Conservation (phyloP, 2,888 invertebrate genomes). For the Teleiodes luculella region DNA sequence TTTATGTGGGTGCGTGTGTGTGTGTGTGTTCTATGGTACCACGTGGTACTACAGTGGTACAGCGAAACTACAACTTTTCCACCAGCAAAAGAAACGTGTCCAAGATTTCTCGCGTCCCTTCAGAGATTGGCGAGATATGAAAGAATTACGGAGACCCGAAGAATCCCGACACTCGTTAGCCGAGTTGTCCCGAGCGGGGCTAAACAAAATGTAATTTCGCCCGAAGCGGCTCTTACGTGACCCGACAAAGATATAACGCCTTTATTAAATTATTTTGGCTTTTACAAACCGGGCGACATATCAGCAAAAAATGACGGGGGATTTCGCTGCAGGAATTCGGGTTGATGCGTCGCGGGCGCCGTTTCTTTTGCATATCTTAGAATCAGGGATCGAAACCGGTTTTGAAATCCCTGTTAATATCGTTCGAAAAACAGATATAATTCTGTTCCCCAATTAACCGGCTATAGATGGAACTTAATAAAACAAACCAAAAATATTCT, state of each 20-base stretch:
- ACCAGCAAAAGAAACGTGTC: not conserved
- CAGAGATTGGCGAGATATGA: not conserved
- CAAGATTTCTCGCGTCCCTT: not conserved
- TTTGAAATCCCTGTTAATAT: too few relatives aligned
- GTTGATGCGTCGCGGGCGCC: constrained; percentile 11
- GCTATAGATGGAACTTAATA: too few relatives aligned
- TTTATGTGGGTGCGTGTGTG: too few relatives aligned
- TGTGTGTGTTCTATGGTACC: too few relatives aligned
- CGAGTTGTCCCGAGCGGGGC: constrained; percentile 67
- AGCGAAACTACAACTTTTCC: too few relatives aligned
- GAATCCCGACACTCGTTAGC: constrained; percentile 53
- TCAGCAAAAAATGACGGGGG: constrained; percentile 54
- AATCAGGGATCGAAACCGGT: too few relatives aligned
- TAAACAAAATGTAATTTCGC: constrained; percentile 76
- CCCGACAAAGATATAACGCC: constrained; percentile 73
- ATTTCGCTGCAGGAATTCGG: constrained; percentile 43
- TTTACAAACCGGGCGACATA: constrained; percentile 62
- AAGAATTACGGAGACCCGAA: not conserved
- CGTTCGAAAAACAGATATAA: too few relatives aligned
- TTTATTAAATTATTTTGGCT: constrained; percentile 75
- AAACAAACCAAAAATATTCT: too few relatives aligned
- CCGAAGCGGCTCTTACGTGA: constrained; percentile 74
- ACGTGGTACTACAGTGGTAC: too few relatives aligned
- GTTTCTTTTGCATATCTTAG: too few relatives aligned
- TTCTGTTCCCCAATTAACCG: too few relatives aligned